Evolutionary conservation across 2,113 vertebrate genomes (phyloP), one percentile per base, ranked within the genome.

Genomic region (Calyptommatus sinebrachiatus): DNA sequence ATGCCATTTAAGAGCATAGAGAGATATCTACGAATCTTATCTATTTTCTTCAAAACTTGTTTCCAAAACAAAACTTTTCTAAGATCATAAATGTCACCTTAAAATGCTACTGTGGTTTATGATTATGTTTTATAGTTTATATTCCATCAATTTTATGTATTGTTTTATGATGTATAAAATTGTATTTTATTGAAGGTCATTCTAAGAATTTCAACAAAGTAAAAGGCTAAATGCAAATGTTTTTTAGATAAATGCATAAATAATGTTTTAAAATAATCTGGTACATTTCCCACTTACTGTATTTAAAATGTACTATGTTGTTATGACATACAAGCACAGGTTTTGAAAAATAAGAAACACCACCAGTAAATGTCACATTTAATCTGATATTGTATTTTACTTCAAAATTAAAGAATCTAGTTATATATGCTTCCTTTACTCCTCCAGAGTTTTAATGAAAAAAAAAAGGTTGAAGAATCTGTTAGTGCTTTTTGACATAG

Each of bases 401-500:
- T 5, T 26, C 26, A 4, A 71, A n/a, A 60, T 57, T 16, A 80
- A 46, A 57, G 45, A 74, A 74, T 48, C 48, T 63, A 68, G 57
- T 74, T 80, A 57, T 60, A n/a, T 74, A 45, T 74, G 26, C 45
- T 80, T 29, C 73, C 46, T 67, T 53, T 80, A n/a, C 50, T 46
- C 1, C 31, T 45, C 63, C 26, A 57, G 22, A 80, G 46, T 7
- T 68, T 68, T 68, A 74, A 41, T 68, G 63, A 68, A 60, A 60
- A 67, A 35, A 1, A 2, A 60, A 48, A 45, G 57, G 68, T 41
- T 68, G 63, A 80, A 67, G 48, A 29, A 6, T 35, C 71, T 66
- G 45, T 57, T 80, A 74, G n/a, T 74, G 26, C 60, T 80, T n/a
- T 63, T 68, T 68, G 68, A 16, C 79, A 73, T 73, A 57, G 73